Base-by-base conservation (phyloP, 2,888 invertebrate species). In the Geotrupes spiniger region DNA sequence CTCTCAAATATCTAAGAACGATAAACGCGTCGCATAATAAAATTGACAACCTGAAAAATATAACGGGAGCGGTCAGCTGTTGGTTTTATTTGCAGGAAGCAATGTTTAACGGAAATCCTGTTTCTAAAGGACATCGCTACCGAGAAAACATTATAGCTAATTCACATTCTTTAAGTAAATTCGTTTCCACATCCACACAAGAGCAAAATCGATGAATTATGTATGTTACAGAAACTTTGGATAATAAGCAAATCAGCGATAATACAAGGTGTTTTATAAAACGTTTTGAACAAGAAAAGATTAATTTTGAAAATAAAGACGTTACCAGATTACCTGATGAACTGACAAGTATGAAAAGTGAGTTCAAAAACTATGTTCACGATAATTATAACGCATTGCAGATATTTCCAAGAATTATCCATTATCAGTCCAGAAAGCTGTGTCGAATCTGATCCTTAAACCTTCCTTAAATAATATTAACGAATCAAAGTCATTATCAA, bases 91-190 rank as follows among this genome's bases (percentile, higher is more conserved):
- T 88, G 25, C 75, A 74, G 31, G 78, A 81, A 46, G 70, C 78
- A 0, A 78, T 76, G 53, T 78, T 87, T 45, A 70, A 68, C 31
- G 83, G 80, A 1, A 87, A 87, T 66, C 83, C 85, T 1, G 78
- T 87, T 58, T 76, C 78, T 1, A 79, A 75, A 58, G 75, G 76
- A 53, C 81, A 80, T 61, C 77, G 83, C 46, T 88, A 85, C 62
- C 79, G 81, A 58, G 86, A 87, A 68, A 81, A 78, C 46, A 71
- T 87, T 6, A 83, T 85, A 42, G 82, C 82, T 1, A 78, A 79
- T 63, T 80, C 82, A 52, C 69, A 77, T 27, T 75, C 76, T 55
- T 69, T 86, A 58, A 76, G 85, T 84, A 73, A 69, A 74, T 68
- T 31, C n/a, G 11, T 28, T 2, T 21, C n/a, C n/a, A n/a, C n/a